Evolutionary conservation across 2,797 vertebrate species (phyloP).

Genomic region (Coendou prehensilis): DNA sequence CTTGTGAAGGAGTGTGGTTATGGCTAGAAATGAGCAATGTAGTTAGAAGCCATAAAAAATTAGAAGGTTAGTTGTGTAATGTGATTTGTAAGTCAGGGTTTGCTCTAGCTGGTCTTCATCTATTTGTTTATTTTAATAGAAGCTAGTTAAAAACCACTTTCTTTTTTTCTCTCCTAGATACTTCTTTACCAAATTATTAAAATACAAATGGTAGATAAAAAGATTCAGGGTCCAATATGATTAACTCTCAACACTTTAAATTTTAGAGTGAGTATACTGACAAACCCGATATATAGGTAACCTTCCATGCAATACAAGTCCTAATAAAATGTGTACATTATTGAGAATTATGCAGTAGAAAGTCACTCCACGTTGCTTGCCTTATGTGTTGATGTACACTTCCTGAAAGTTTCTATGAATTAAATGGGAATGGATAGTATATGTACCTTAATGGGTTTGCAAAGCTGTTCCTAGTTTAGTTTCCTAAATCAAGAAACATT

Average conservation of each 20-base stretch:
- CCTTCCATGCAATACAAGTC: neutral
- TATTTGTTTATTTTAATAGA: neutral
- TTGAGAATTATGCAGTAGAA: neutral
- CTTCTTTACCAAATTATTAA: slow-evolving; percentile 27
- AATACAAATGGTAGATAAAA: neutral
- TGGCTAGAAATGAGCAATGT: neutral
- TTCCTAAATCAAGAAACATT: neutral
- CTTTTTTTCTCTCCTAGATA: neutral
- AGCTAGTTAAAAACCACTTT: slow-evolving; percentile 8
- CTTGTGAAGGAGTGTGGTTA: neutral
- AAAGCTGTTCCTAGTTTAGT: neutral
- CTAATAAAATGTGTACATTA: neutral
- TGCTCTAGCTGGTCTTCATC: neutral
- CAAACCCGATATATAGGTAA: neutral
- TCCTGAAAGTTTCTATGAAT: neutral
- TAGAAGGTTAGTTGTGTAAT: neutral
- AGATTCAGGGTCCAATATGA: neutral
- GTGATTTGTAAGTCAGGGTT: neutral
- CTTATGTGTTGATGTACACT: neutral
- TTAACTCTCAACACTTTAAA: neutral
- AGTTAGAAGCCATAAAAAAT: neutral
- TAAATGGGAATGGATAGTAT: slow-evolving; percentile 18
- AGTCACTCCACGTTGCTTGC: neutral
- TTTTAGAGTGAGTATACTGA: neutral
- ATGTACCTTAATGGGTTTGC: neutral